Percentiles rank a stretch among this genome's conserved stretches.
Conservation (phyloP, 2,888 invertebrate genomes). For the Nomada ferruginata region DNA sequence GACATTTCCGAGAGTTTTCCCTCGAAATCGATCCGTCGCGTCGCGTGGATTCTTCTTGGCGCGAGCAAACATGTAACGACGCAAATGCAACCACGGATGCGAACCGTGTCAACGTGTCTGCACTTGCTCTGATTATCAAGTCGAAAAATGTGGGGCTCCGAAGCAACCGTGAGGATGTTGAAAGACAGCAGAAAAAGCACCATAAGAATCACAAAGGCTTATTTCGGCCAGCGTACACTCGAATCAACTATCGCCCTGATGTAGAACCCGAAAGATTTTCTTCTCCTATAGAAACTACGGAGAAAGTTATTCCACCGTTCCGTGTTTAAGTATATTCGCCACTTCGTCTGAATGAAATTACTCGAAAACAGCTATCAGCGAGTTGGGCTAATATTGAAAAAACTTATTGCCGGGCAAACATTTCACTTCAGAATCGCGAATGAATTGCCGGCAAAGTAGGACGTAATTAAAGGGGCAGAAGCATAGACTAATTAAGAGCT, state of each 20-base stretch:
- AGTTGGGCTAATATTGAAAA: conserved; percentile 19
- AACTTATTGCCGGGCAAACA: conserved; percentile 11
- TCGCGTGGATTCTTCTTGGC: too few species aligned
- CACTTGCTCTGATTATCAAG: too few species aligned
- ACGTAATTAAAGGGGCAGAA: conserved; percentile 43
- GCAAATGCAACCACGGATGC: too few species aligned
- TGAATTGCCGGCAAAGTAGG: conserved; percentile 41
- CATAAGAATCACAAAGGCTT: too few species aligned
- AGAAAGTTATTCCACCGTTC: conserved; percentile 15
- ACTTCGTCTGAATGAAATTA: conserved; percentile 16
- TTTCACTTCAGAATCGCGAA: neutral
- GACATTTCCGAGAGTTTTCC: neutral
- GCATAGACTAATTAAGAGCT: conserved; percentile 63
- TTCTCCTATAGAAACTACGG: neutral
- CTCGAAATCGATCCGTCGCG: conserved; percentile 10
- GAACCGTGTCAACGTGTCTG: too few species aligned
- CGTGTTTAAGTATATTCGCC: neutral
- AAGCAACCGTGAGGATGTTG: too few species aligned
- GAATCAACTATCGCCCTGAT: neutral
- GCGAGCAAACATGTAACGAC: neutral
- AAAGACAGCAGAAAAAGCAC: too few species aligned
- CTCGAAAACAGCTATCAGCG: conserved; percentile 22
- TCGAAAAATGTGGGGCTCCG: too few species aligned
- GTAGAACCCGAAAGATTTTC: neutral
- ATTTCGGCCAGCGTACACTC: too few species aligned